Conservation (phyloP, 1,140 invertebrate species). For the Gonatopus flavifemur region DNA sequence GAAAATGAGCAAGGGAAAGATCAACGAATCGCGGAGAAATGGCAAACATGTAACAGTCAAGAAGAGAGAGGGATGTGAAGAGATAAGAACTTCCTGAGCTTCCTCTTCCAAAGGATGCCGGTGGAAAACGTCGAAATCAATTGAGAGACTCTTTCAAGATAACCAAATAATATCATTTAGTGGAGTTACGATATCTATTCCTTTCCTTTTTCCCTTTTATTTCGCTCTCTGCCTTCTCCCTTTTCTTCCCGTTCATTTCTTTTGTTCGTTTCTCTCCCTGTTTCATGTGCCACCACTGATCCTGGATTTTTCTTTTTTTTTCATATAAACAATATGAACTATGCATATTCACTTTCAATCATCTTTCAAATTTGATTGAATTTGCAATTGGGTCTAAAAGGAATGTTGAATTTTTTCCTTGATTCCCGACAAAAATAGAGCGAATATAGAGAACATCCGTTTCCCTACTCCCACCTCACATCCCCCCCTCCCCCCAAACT, state of each 20-base stretch:
- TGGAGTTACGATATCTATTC: constrained; percentile 22
- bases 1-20: constrained; percentile 12
- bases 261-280: not conserved
- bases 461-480: too few species aligned
- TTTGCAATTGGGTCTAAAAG: too few species aligned
- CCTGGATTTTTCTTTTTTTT: constrained; percentile 3
- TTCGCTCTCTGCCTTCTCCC: not conserved
- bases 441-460: too few species aligned
- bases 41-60: constrained; percentile 34
- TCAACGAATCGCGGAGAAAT: constrained; percentile 7
- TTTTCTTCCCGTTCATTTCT: not conserved
- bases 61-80: constrained; percentile 34
- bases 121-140: constrained; percentile 47
- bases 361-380: too few species aligned
- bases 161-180: constrained; percentile 29
- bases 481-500: too few species aligned
- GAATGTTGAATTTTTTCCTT: too few species aligned
- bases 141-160: constrained; percentile 43
- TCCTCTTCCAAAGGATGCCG: constrained; percentile 18
- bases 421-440: too few species aligned
- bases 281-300: not conserved
- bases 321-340: too few species aligned
- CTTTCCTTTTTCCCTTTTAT: not conserved
- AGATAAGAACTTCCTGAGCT: constrained; percentile 40
- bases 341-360: too few species aligned